Evolutionary conservation across 1,140 invertebrate species (phyloP), one percentile per base, ranked within the genome.

Genomic region (Teleopsis dalmanni): DNA sequence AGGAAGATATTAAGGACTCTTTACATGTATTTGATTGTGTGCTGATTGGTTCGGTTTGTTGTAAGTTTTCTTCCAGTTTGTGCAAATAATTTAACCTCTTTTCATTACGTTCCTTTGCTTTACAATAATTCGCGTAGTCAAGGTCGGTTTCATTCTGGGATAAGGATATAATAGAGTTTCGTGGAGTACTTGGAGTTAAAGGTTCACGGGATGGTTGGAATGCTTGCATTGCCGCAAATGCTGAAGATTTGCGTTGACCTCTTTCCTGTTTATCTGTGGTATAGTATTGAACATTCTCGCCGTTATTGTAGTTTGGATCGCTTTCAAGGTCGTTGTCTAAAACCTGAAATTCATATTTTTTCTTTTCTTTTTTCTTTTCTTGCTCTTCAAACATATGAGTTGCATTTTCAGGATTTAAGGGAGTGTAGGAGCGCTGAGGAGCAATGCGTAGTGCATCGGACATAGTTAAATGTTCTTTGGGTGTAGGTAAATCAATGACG

Each of bases 371-470:
- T 19, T 57, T 55, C 25, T 58, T 60, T 22, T 67, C 54, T 45
- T 64, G 48, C 26, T 58, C 55, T 14, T 67, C 64, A 7, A 52
- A 26, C 18, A 57, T 48, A 9, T 55, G 64, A 14, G 50, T 68
- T 10, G 64, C 64, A 36, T 67, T 68, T 42, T 63, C 62, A 40
- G 65, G 57, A 45, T 68, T 61, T 2, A 66, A 51, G 16, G 65
- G 65, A 11, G 65, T 64, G 27, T 69, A 69, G n/a, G 59, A 54
- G 7, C 63, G 60, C 4, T 67, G 58, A 8, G 76, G 63, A 33
- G 75, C 75, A n/a, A 73, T 75, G 42, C 69, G 71, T 45, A 77
- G 57, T 31, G 77, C 76, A 36, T 72, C 62, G 21, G 55, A 46
- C 57, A 74, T 59, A 48, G 59, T 64, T 11, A 75, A 57, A 38